These are phyloP conservation scores for Eustalomyia histrio DNA, from an alignment of 2,888 invertebrate genomes.

Conservation along the genomic window DNA sequence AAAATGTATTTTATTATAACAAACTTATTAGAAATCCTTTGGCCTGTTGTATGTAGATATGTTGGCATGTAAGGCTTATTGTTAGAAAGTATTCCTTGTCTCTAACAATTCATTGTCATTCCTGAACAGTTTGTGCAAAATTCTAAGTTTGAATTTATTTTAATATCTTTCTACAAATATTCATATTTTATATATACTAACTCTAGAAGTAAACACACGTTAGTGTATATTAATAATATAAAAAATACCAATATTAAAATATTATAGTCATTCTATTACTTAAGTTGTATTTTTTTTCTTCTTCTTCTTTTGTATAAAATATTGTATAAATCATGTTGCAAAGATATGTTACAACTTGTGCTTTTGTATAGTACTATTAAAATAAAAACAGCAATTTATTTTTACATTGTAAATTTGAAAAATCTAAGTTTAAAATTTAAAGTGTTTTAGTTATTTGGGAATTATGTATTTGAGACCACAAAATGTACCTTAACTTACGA, in stretches of 20 bases:
- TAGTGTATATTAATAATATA: neutral
- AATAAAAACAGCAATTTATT: constrained; percentile 15
- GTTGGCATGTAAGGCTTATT: too few relatives aligned
- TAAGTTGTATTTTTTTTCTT: constrained; percentile 20
- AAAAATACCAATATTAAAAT: constrained; percentile 42
- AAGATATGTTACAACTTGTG: constrained; percentile 33
- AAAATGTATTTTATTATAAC: too few relatives aligned
- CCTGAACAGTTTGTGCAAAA: too few relatives aligned
- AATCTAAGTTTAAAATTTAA: constrained; percentile 31
- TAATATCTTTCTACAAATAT: too few relatives aligned
- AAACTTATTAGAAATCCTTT: too few relatives aligned
- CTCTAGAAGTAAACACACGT: neutral
- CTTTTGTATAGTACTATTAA: constrained; percentile 1
- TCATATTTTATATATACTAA: too few relatives aligned
- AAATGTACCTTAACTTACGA: constrained; percentile 27
- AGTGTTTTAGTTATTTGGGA: constrained; percentile 35
- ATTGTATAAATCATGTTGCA: constrained; percentile 38
- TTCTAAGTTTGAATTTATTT: too few relatives aligned
- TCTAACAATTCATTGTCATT: too few relatives aligned
- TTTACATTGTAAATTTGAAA: neutral
- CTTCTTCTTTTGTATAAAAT: constrained; percentile 15
- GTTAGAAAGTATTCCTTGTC: too few relatives aligned
- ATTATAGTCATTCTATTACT: constrained; percentile 50
- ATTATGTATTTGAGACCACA: constrained; percentile 21
- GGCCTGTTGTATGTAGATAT: too few relatives aligned